Base-by-base conservation (phyloP, 2,797 vertebrate species). In the Melopsittacus undulatus region DNA sequence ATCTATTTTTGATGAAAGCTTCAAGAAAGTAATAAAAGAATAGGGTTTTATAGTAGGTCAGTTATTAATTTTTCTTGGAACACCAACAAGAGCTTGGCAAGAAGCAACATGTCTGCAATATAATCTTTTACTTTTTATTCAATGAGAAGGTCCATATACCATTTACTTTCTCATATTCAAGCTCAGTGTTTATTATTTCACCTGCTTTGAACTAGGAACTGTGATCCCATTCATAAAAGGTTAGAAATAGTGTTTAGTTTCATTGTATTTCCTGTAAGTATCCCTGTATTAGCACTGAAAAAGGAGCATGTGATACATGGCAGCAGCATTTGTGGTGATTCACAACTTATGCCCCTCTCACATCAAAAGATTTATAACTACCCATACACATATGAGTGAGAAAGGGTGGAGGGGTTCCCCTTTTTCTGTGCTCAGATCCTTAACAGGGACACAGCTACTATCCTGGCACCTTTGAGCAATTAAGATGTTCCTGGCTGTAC, bases 31-130 rank as follows among this genome's bases (percentile, higher is more conserved):
- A 90, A 87, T 81, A 94, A 92, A 63, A 87, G 24, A 90, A 83
- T 48, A 85, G 22, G 3, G 10, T 15, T 95, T 93, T 89, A 75
- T 32, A 78, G 48, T 51, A 93, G 75, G 83, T 66, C 72, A 90
- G 57, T 83, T 90, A 92, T 90, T 93, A 90, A 83, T 95, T 96
- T 87, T 94, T 90, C 83, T 93, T 94, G 91, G 86, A 95, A 89
- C 38, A 34, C 10, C 83, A 92, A 75, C 68, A 93, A 74, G 57
- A 90, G 13, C 38, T 87, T 90, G 88, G 64, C 81, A 94, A 94
- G 83, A 95, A 77, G 36, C n/a, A 90, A 90, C 46, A 64, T 10
- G 61, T 62, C 70, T 87, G 46, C 3, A 14, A 56, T 80, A 43
- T 7, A 77, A 34, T 69, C 74, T 88, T 91, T 86, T 62, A 48